A percentile compares a stretch with the other conserved stretches of the same genome.
Evolutionary conservation across 2,797 vertebrate genomes (phyloP).

Genomic region (Mormyrus hasselquistii): DNA sequence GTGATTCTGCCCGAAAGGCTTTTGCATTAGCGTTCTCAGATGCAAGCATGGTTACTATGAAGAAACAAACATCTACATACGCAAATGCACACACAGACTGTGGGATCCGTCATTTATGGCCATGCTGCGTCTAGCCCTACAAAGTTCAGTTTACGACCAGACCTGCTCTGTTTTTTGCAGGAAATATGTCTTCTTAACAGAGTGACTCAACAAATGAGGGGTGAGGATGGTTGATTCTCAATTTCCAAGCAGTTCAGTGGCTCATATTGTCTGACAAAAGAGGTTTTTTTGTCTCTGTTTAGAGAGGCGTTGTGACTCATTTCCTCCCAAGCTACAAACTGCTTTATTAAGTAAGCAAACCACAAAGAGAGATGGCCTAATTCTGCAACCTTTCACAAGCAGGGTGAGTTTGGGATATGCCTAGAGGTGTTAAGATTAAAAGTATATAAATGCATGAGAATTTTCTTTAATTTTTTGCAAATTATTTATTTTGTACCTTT

Average conservation of each 20-base stretch:
- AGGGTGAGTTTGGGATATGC: not conserved
- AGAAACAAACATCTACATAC: not conserved
- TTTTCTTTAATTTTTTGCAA: not conserved
- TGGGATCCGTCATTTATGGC: not conserved
- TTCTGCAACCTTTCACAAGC: not conserved
- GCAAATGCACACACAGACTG: not conserved
- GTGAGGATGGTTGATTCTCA: not conserved
- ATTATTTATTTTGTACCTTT: not conserved
- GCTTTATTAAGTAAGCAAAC: conserved; percentile 8
- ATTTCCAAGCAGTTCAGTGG: not conserved
- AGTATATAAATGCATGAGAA: not conserved
- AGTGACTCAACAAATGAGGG: not conserved
- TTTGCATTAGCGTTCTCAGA: not conserved
- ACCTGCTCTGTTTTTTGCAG: not conserved
- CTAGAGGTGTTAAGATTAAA: not conserved
- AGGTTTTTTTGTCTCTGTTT: conserved; percentile 10
- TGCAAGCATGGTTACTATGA: not conserved
- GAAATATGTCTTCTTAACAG: not conserved
- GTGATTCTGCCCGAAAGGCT: not conserved
- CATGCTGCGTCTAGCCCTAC: not conserved
- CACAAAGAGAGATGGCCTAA: conserved; percentile 14
- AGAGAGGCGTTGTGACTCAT: conserved; percentile 12
- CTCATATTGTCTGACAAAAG: conserved; percentile 8
- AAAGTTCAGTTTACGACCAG: not conserved
- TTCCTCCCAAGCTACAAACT: conserved; percentile 1